Percentiles rank a stretch among this genome's conserved stretches.
Conservation (phyloP, 2,113 vertebrate species). For the Callospermophilus lateralis region DNA sequence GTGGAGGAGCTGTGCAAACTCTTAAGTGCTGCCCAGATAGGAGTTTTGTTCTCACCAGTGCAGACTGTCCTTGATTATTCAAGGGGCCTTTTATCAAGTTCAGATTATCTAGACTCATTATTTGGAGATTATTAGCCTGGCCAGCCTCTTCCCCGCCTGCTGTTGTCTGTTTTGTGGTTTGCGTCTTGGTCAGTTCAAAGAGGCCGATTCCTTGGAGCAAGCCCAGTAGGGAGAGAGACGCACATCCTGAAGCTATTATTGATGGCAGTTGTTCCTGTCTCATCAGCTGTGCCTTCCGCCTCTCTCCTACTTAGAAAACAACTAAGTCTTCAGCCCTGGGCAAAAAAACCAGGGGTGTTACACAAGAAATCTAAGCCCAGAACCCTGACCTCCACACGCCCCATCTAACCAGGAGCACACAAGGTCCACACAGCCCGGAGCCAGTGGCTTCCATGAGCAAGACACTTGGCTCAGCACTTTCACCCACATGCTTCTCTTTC, state of each 20-base stretch:
- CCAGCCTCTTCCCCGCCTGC: background rate
- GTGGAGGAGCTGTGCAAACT: background rate
- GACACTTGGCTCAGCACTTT: background rate
- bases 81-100: slow-evolving; percentile 38
- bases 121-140: background rate
- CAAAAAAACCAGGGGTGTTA: background rate
- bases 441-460: background rate
- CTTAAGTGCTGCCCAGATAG: background rate
- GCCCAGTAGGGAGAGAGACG: background rate
- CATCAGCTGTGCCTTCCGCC: background rate
- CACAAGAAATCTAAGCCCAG: background rate
- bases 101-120: slow-evolving; percentile 14
- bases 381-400: background rate
- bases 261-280: background rate
- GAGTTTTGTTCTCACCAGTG: background rate
- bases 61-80: background rate
- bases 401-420: background rate
- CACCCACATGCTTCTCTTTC: background rate
- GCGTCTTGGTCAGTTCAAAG: slow-evolving; percentile 39
- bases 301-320: slow-evolving; percentile 38
- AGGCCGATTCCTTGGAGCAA: slow-evolving; percentile 20
- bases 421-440: background rate
- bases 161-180: slow-evolving; percentile 13
- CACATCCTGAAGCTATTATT: background rate
- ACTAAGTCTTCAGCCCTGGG: background rate